Evolutionary conservation across 1,140 invertebrate species (phyloP), one percentile per base, ranked within the genome.

Genomic region (Planococcus citri): DNA sequence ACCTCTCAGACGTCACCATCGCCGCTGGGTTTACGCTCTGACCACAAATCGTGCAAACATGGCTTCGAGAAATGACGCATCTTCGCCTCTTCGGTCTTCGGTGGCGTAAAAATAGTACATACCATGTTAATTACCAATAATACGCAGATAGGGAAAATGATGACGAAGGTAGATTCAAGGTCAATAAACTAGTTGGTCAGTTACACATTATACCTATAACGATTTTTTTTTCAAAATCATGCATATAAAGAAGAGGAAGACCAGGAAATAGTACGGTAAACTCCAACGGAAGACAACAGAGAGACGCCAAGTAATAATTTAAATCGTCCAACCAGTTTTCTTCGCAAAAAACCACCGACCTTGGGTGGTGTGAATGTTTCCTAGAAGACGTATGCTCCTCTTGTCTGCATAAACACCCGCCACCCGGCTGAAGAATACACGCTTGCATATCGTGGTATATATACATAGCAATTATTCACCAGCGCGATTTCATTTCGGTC

Each of bases 171-270:
- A 51, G 2, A 51, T 51, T 51, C 41, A 51, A 51, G 41, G 41
- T 51, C 17, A 51, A 51, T 51, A 51, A 51, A 51, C 41, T 51
- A 51, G 41, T 51, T 51, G 41, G 41, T 51, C 41, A 51, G 41
- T 51, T 51, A 51, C 41, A 51, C 17, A 9, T 51, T 20, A 20
- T 17, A n/a, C n/a, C n/a, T n/a, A n/a, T n/a, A n/a, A n/a, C n/a
- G n/a, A n/a, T n/a, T n/a, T n/a, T n/a, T n/a, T n/a, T n/a, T n/a
- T n/a, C n/a, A n/a, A n/a, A n/a, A n/a, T n/a, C n/a, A n/a, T n/a
- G n/a, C n/a, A n/a, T n/a, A n/a, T n/a, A n/a, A n/a, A n/a, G n/a
- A 20, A 51, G 41, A 4, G 17, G 41, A 51, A 17, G 41, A 51
- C n/a, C 41, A 51, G 41, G 41, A 51, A 51, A 51, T 51, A n/a